Conservation (phyloP, 2,113 vertebrate genomes). For the Daboia siamensis region DNA sequence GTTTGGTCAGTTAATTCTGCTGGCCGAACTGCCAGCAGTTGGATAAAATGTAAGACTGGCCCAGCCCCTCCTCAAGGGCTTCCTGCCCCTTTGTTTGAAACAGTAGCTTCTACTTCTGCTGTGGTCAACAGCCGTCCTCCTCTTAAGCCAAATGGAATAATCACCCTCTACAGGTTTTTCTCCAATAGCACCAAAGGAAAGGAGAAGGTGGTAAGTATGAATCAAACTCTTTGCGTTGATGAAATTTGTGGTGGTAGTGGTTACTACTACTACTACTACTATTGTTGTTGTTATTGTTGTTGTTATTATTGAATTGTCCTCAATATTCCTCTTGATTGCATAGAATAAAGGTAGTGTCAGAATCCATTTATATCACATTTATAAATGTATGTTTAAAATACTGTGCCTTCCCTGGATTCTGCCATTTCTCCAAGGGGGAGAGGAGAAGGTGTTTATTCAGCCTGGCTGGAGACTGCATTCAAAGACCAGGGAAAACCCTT, state of each 20-base stretch:
- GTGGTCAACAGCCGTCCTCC: constrained; percentile 80
- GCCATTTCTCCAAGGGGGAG: too few species aligned
- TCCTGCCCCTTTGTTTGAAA: constrained; percentile 69
- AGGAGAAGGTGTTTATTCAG: too few species aligned
- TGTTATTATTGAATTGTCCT: background rate
- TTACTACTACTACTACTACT: background rate
- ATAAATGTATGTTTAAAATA: too few species aligned
- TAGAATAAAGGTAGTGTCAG: background rate
- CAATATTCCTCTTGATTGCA: background rate
- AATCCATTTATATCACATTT: too few species aligned
- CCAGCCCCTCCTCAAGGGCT: constrained; percentile 86
- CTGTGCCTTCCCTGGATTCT: too few species aligned
- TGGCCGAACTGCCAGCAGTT: constrained; percentile 75
- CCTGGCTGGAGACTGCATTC: too few species aligned
- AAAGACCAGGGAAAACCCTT: too few species aligned
- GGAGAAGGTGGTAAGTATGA: constrained; percentile 73
- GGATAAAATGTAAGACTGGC: constrained; percentile 78
- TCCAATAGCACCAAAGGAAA: constrained; percentile 66
- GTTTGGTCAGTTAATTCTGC: constrained; percentile 86
- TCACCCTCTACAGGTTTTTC: constrained; percentile 87
- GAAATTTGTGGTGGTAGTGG: background rate
- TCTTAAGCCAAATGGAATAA: constrained; percentile 76
- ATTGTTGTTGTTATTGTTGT: too few species aligned
- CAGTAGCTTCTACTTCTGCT: constrained; percentile 76
- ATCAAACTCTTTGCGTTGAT: background rate